These are phyloP conservation scores for Rhopalosiphum nymphaeae DNA, from an alignment of 2,888 invertebrate genomes.

Conservation along the genomic window DNA sequence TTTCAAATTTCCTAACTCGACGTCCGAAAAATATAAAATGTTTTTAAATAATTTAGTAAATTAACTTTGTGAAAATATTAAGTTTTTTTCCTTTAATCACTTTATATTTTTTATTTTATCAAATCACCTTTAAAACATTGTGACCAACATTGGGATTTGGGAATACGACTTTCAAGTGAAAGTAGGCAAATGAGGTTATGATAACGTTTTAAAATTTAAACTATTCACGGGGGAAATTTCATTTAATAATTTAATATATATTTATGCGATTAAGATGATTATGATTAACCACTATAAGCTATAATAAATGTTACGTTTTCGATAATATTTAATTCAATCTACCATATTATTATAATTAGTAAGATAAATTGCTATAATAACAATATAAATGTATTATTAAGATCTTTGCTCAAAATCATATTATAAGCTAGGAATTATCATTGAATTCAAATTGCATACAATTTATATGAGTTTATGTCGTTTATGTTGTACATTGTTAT, in stretches of 20 bases:
- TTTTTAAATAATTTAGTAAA: not conserved
- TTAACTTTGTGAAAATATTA: not conserved
- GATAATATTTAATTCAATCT: no score
- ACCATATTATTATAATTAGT: no score
- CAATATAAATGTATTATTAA: no score
- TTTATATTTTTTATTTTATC: conserved; percentile 21
- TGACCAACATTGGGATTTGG: conserved; percentile 72
- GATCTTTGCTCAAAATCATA: no score
- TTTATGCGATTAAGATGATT: not conserved
- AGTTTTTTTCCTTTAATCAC: not conserved
- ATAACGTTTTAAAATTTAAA: not conserved
- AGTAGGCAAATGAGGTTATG: no score
- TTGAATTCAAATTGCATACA: no score
- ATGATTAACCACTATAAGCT: no score
- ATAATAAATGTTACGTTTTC: no score
- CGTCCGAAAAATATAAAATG: not conserved
- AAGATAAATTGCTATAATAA: not conserved
- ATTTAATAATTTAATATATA: not conserved
- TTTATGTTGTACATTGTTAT: no score
- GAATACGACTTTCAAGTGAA: not conserved
- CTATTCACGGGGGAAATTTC: not conserved
- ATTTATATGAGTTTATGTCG: no score
- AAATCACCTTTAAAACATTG: conserved; percentile 71
- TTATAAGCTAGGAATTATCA: no score
- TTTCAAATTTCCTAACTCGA: not conserved